Evolutionary conservation across 1,140 invertebrate species (phyloP).

Genomic region (Drosophila kanapiae): DNA sequence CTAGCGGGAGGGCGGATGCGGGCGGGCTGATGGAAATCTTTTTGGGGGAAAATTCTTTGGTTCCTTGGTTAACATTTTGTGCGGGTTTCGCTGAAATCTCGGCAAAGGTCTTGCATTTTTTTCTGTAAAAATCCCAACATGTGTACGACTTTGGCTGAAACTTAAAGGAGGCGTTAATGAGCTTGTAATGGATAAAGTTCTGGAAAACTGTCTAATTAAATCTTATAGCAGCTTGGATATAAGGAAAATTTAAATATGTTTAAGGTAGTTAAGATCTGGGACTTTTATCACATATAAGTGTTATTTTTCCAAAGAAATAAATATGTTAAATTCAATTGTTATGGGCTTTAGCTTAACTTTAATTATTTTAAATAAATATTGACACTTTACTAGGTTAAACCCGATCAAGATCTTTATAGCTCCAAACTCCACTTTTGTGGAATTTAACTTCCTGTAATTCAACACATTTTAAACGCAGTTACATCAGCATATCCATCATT

Average conservation of each 20-base stretch:
- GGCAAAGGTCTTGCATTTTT: conserved; percentile 2
- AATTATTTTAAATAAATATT: background rate
- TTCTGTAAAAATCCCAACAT: conserved; percentile 6
- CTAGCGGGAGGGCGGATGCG: background rate
- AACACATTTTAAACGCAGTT: background rate
- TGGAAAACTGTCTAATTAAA: conserved; percentile 14
- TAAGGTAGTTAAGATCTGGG: background rate
- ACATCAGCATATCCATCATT: conserved; percentile 22
- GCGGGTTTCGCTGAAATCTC: conserved; percentile 18
- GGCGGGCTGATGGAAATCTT: conserved; percentile 16
- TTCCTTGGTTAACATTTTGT: conserved; percentile 34
- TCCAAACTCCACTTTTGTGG: background rate
- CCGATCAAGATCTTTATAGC: no score
- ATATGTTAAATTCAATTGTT: no score
- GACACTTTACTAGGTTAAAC: background rate
- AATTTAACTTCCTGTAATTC: background rate
- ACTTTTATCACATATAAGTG: no score
- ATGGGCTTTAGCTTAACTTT: no score
- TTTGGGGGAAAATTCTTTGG: conserved; percentile 13
- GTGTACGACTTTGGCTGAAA: conserved; percentile 6
- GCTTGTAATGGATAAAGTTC: conserved; percentile 19
- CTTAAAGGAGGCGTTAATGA: conserved; percentile 25
- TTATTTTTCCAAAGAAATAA: no score
- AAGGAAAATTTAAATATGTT: background rate
- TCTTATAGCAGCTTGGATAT: background rate